These are phyloP conservation scores for Panthera leo DNA, from an alignment of 2,113 vertebrate genomes.

Conservation along the genomic window DNA sequence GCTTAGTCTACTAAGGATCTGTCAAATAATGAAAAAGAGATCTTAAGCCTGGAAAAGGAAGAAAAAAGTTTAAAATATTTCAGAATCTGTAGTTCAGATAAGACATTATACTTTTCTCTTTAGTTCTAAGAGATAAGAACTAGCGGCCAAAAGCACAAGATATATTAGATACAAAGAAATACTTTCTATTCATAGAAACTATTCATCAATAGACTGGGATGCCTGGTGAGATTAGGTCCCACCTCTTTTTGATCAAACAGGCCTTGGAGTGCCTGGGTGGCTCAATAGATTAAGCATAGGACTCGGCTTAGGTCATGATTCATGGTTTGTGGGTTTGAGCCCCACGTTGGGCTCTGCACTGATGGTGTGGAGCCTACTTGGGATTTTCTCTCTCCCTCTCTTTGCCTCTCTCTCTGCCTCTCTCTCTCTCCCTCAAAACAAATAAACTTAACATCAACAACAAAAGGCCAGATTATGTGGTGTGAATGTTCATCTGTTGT, in stretches of 20 bases:
- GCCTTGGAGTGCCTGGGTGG: too few relatives aligned
- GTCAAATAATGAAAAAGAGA: not conserved
- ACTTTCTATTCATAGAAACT: not conserved
- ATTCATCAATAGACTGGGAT: not conserved
- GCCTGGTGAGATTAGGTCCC: not conserved
- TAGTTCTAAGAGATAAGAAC: not conserved
- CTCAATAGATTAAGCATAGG: too few relatives aligned
- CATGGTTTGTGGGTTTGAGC: too few relatives aligned
- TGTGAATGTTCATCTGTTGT: not conserved
- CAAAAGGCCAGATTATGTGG: not conserved
- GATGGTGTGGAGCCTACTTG: too few relatives aligned
- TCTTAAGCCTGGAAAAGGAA: not conserved
- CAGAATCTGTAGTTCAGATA: not conserved
- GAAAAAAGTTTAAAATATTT: not conserved
- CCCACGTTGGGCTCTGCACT: too few relatives aligned
- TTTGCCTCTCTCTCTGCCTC: too few relatives aligned
- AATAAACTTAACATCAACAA: too few relatives aligned
- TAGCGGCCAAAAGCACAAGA: not conserved
- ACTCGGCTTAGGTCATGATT: too few relatives aligned
- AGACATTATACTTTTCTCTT: not conserved
- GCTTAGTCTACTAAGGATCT: not conserved
- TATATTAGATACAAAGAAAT: not conserved
- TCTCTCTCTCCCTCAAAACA: too few relatives aligned
- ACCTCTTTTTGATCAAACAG: not conserved
- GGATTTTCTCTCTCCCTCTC: too few relatives aligned